Conservation (phyloP, 2,888 invertebrate genomes). For the Drosophila ezoana region DNA sequence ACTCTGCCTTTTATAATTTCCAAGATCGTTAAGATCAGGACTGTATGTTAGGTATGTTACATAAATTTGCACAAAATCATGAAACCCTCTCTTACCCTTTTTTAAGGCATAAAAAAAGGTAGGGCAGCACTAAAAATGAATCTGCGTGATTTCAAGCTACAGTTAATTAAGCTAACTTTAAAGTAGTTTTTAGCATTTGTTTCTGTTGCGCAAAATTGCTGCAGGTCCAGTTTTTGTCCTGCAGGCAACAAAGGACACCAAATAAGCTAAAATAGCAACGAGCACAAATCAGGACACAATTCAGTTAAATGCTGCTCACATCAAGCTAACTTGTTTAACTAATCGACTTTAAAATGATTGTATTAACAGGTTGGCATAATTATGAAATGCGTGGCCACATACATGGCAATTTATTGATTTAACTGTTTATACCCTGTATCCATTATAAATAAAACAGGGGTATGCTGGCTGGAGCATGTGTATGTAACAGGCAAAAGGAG, state of each 20-base stretch:
- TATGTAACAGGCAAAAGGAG: no score
- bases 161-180: constrained; percentile 57
- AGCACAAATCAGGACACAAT: constrained; percentile 23
- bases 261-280: constrained; percentile 16
- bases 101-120: background rate
- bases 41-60: no score
- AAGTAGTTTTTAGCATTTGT: constrained; percentile 36
- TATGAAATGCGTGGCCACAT: no score
- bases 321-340: background rate
- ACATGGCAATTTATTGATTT: no score
- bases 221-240: constrained; percentile 21
- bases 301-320: constrained; percentile 3
- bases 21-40: no score
- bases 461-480: no score
- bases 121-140: background rate
- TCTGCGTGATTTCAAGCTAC: constrained; percentile 33
- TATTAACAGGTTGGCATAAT: no score
- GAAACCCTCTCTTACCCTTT: no score
- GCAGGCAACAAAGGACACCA: constrained; percentile 4
- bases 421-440: no score
- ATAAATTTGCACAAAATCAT: no score
- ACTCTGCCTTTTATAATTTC: no score
- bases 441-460: no score
- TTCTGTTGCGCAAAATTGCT: constrained; percentile 31
- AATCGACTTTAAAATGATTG: background rate